Evolutionary conservation across 1,140 invertebrate genomes (phyloP), one percentile per base, ranked within the genome.

Genomic region (Drosophila athabasca): DNA sequence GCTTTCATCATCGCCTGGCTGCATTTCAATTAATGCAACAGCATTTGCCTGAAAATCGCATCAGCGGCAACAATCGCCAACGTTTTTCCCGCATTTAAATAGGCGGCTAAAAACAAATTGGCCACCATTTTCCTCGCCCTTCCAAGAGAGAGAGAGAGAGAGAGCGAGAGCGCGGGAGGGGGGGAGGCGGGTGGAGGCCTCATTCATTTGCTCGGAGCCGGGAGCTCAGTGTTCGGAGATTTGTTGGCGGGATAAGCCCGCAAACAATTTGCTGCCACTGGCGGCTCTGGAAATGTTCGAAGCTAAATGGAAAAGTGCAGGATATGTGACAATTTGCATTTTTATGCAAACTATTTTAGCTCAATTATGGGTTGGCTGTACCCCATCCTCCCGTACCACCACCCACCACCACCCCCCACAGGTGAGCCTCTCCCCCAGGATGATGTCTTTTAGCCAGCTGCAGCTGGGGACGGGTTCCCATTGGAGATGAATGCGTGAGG

Each of bases 311-410:
- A 87, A 85, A 81, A 87, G 77, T 77, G 82, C 81, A 87, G 81
- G 82, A 84, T 84, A 84, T 87, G 81, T 87, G 81, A 84, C 81
- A 77, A 81, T 77, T 84, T 84, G 82, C 82, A 84, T 84, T 84
- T 84, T 81, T 84, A 84, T 84, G 82, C 81, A 87, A 81, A 87
- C 77, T 81, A 87, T 87, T 81, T 87, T 69, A 77, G 73, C 81
- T 87, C 81, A 84, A 84, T 84, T 84, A 87, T 74, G 77, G 50
- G 6, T 45, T 41, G 29, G 43, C 49, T 49, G 53, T 43, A 22
- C 19, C 31, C 53, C 44, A 31, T 7, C 29, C 26, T 22, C 49
- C 0, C 6, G 6, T 26, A n/a, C 17, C 1, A 19, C 17, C 17
- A 19, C 17, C 17, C 17, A 19, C 17, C 17, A 19, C 17, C 1